Evolutionary conservation across 2,888 invertebrate genomes (phyloP).

Genomic region (Saturnia japonica): DNA sequence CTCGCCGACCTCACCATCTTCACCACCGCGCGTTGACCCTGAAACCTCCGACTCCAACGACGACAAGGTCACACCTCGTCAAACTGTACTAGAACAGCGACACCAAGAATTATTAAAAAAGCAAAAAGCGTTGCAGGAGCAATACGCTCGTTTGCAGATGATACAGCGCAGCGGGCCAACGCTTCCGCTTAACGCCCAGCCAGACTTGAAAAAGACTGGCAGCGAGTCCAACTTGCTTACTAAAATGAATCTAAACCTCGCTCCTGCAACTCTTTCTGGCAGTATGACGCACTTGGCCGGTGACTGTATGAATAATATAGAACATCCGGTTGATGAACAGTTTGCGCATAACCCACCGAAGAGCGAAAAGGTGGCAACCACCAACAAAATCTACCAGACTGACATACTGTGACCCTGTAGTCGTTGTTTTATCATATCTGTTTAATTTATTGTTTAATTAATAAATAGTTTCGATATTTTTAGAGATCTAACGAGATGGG

Average conservation of each 20-base stretch:
- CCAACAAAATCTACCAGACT: slow-evolving; percentile 94
- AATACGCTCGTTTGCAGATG: slow-evolving; percentile 94
- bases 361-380: slow-evolving; percentile 77
- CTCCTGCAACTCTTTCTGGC: slow-evolving; percentile 65
- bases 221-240: slow-evolving; percentile 93
- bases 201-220: slow-evolving; percentile 91
- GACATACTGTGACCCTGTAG: slow-evolving; percentile 91
- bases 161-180: slow-evolving; percentile 90
- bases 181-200: slow-evolving; percentile 83
- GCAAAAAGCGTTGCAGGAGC: slow-evolving; percentile 94
- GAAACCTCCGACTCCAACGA: slow-evolving; percentile 68
- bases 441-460: slow-evolving; percentile 39
- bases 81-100: slow-evolving; percentile 90
- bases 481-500: slow-evolving; percentile 27
- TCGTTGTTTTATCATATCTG: slow-evolving; percentile 50
- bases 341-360: slow-evolving; percentile 30
- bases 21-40: slow-evolving; percentile 79
- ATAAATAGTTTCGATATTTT: slow-evolving; percentile 26
- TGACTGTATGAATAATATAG: slow-evolving; percentile 37
- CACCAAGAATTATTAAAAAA: slow-evolving; percentile 94
- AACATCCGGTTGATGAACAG: slow-evolving; percentile 29
- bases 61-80: slow-evolving; percentile 72
- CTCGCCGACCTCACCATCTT: slow-evolving; percentile 89
- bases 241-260: slow-evolving; percentile 89
- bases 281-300: slow-evolving; percentile 69